Evolutionary conservation across 2,888 invertebrate genomes (phyloP).

Genomic region (Xestia sexstrigata): DNA sequence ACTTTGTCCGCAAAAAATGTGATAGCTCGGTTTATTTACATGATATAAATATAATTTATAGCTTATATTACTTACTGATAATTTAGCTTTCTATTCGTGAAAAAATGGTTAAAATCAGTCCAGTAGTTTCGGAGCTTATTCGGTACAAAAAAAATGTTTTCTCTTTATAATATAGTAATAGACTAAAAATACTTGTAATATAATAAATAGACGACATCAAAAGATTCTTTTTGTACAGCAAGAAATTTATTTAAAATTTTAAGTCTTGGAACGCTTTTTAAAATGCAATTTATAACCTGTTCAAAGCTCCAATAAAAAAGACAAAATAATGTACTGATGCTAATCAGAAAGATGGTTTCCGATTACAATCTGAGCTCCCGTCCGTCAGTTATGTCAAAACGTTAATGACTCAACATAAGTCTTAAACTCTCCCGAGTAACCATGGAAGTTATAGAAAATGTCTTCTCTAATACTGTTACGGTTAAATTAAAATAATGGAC

Average conservation of each 20-base stretch:
- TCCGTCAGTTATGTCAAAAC: slow-evolving; percentile 59
- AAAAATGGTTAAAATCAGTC: no score
- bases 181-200: no score
- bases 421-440: slow-evolving; percentile 37
- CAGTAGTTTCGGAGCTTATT: no score
- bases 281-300: slow-evolving; percentile 38
- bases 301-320: slow-evolving; percentile 26
- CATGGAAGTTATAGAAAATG: slow-evolving; percentile 59
- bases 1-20: no score
- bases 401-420: slow-evolving; percentile 56
- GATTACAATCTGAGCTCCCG: slow-evolving; percentile 45
- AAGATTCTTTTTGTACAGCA: slow-evolving; percentile 12
- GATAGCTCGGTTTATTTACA: no score
- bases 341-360: slow-evolving; percentile 47
- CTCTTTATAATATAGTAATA: no score
- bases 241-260: not conserved
- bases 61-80: no score
- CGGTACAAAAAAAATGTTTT: no score
- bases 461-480: slow-evolving; percentile 62
- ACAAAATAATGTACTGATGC: slow-evolving; percentile 34
- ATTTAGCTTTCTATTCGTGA: no score
- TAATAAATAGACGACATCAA: no score
- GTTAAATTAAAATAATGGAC: slow-evolving; percentile 73
- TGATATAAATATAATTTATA: no score
- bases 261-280: not conserved